phyloP scores from a whole-genome alignment of 2,888 invertebrate species.

The Anarsia innoxiella region DNA sequence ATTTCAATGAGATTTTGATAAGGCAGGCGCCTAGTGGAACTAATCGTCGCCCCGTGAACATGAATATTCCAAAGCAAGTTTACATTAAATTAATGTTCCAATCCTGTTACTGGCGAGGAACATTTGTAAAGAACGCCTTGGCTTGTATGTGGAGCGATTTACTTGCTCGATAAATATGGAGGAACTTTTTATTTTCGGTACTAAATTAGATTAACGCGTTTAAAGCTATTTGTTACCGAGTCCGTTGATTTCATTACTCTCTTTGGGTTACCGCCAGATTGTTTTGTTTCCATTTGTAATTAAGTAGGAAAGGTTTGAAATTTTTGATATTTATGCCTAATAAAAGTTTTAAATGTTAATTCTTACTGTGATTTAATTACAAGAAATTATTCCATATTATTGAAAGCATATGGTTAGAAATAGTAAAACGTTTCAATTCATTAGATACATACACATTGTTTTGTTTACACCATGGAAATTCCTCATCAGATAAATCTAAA shows the following conservation, averaged over 20 bases:
- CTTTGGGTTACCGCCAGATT: constrained; percentile 38
- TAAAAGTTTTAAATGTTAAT: too few species aligned
- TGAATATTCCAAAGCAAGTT: constrained; percentile 50
- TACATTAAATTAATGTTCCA: constrained; percentile 40
- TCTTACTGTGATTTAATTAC: too few species aligned
- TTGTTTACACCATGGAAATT: too few species aligned
- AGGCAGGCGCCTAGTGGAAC: constrained; percentile 36
- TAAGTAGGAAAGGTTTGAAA: too few species aligned
- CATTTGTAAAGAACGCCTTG: constrained; percentile 33
- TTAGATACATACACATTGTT: too few species aligned
- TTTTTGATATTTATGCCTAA: too few species aligned
- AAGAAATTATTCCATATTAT: too few species aligned
- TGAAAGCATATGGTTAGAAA: too few species aligned
- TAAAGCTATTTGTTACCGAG: constrained; percentile 47
- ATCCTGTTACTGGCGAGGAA: constrained; percentile 31
- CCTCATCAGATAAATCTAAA: too few species aligned
- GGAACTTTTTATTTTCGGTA: constrained; percentile 30
- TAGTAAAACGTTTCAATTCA: too few species aligned
- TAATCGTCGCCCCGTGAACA: constrained; percentile 35
- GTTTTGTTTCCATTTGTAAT: constrained; percentile 26
- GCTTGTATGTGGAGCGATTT: constrained; percentile 30
- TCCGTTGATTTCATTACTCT: constrained; percentile 54
- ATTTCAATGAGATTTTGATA: constrained; percentile 33
- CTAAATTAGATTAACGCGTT: constrained; percentile 55
- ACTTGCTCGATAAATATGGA: constrained; percentile 25